These are phyloP conservation scores for Eucidaris tribuloides DNA, from an alignment of 35 echinoderm and acorn worm species.

Conservation along the genomic window DNA sequence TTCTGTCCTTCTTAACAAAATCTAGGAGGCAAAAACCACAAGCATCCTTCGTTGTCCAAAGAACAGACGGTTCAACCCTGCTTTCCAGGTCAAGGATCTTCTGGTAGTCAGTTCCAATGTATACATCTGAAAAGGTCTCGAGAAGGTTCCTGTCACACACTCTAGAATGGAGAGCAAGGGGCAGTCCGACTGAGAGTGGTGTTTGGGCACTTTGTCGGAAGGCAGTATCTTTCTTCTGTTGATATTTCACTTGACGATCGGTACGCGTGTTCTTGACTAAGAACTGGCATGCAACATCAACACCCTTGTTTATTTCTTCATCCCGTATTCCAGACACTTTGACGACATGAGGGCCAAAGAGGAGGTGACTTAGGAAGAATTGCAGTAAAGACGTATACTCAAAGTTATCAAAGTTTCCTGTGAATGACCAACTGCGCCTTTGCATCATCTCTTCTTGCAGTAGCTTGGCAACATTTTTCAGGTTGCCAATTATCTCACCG, in stretches of 20 bases:
- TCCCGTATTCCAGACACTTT: background rate
- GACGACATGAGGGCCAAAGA: conserved; percentile 13
- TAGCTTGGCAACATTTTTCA: background rate
- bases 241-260: conserved; percentile 21
- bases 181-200: conserved; percentile 9
- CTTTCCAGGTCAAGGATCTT: conserved; percentile 8
- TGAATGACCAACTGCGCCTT: background rate
- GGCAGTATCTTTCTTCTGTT: background rate
- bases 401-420: background rate
- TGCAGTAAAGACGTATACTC: background rate
- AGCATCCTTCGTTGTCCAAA: conserved; percentile 6
- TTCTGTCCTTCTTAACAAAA: conserved; percentile 39
- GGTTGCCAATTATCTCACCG: conserved; percentile 24
- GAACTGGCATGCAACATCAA: conserved; percentile 21
- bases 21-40: conserved; percentile 23
- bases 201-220: conserved; percentile 8
- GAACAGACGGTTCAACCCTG: conserved; percentile 29
- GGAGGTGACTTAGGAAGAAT: conserved; percentile 22
- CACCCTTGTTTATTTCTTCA: background rate
- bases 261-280: background rate
- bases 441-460: background rate
- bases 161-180: conserved; percentile 37
- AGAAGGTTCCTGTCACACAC: conserved; percentile 37
- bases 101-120: no score
- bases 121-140: no score